Base-by-base conservation (phyloP, 2,888 invertebrate species). In the Heliconius cydno region DNA sequence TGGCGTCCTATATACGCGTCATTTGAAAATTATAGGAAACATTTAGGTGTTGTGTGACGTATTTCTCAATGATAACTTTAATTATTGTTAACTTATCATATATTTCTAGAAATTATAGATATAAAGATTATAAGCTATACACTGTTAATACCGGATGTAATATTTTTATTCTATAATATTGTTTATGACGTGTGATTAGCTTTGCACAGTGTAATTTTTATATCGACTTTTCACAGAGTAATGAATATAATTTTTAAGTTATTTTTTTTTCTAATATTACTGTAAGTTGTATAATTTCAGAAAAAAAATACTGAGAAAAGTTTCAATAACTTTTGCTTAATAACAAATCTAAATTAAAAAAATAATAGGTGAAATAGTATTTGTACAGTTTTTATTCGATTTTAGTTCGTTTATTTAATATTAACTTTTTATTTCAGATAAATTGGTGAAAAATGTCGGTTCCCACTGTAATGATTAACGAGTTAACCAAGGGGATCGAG, bases 391-490 rank as follows among this genome's bases (percentile, higher is more conserved):
- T 2, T n/a, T 41, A n/a, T 68, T 38, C 0, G n/a, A 41, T n/a
- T 38, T 67, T 22, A 38, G 3, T 7, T 66, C 19, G 22, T n/a
- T 67, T 34, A 34, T 67, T 22, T 34, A 34, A 34, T 38, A 34
- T 38, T 68, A 38, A 12, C 22, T 57, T 65, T 65, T 68, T 67
- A 25, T 79, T 78, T 25, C 86, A 89, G 87, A 85, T 6, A 73
- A 80, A 41, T 22, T 34, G 38, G 25, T 76, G 70, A 80, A 84
- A 82, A 83, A 90, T 87, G 87, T 89, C 93, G 79, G 88, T 92
- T 38, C 93, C 93, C 10, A 90, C 89, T 1, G 83, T 93, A 1
- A 92, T 92, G 0, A 82, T 93, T 22, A 86, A 90, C 78, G 90
- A 93, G 80, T 85, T 93, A 2, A 89, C 91, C 3, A 84, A 86